A percentile compares a stretch with the other conserved stretches of the same genome.
phyloP scores from a whole-genome alignment of 2,113 vertebrate genomes.

The Calidris pugnax region DNA sequence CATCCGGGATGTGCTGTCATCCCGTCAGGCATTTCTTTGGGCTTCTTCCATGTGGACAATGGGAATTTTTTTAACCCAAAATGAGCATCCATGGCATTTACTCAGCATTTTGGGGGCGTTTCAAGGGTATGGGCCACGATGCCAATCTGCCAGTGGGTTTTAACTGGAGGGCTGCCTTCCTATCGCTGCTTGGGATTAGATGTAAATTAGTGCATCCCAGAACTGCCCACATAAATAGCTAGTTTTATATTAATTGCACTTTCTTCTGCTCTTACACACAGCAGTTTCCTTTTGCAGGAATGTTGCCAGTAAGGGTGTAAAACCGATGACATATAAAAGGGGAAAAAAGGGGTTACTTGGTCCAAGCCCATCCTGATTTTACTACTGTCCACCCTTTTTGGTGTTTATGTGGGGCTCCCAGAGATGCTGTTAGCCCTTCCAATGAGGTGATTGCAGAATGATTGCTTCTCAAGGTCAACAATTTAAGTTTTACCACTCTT shows the following conservation, averaged over 20 bases:
- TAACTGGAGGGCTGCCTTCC: fast-evolving
- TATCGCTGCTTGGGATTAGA: background rate
- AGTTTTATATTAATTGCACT: background rate
- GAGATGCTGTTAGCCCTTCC: constrained; percentile 1
- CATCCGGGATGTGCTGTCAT: background rate
- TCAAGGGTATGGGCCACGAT: background rate
- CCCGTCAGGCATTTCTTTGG: background rate
- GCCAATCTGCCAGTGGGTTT: fast-evolving
- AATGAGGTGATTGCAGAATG: constrained; percentile 20
- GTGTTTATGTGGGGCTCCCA: background rate
- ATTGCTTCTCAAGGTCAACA: constrained; percentile 60
- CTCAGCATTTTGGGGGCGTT: background rate
- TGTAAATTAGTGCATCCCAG: background rate
- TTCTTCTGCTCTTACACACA: background rate
- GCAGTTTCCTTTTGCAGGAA: background rate
- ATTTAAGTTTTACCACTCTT: constrained; percentile 38
- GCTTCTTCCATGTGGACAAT: background rate
- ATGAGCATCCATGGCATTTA: background rate
- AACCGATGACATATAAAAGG: background rate
- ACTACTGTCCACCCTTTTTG: background rate
- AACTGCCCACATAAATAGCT: background rate
- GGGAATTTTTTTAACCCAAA: background rate
- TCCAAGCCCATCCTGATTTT: constrained; percentile 1
- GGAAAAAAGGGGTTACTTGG: background rate
- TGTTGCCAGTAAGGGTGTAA: background rate